A percentile compares a stretch with the other conserved stretches of the same genome.
Evolutionary conservation across 1,140 invertebrate genomes (phyloP).

Genomic region (Ooceraea biroi): DNA sequence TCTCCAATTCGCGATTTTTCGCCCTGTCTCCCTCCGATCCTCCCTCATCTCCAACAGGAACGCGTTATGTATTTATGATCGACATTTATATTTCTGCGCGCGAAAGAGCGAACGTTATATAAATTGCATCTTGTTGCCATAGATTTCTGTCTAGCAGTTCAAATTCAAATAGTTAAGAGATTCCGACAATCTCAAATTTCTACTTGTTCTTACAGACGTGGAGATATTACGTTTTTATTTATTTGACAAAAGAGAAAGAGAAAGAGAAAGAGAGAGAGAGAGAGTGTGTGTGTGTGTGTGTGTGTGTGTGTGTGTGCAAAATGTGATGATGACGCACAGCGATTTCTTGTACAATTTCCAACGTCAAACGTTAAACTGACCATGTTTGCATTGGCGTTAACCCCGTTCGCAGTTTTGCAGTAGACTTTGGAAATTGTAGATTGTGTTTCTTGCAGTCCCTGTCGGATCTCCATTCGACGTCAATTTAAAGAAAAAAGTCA

Average conservation of each 20-base stretch:
- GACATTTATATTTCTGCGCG: conserved; percentile 41
- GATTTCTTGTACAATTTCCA: neutral
- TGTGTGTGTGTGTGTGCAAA: too few species aligned
- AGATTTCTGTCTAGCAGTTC: neutral
- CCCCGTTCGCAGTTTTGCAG: neutral
- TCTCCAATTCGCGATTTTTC: conserved; percentile 60
- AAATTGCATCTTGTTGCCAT: neutral
- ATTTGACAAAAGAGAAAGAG: neutral
- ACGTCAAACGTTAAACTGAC: neutral
- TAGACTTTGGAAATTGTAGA: neutral
- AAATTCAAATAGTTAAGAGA: neutral
- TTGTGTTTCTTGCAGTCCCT: too few species aligned
- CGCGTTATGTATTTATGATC: conserved; percentile 40
- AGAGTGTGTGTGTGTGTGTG: too few species aligned
- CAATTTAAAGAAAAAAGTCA: neutral
- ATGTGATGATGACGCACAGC: neutral
- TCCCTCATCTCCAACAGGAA: neutral
- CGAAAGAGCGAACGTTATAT: conserved; percentile 10
- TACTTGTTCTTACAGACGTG: neutral
- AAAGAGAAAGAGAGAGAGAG: too few species aligned
- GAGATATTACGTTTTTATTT: neutral
- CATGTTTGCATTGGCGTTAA: neutral
- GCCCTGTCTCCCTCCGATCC: neutral
- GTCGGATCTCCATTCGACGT: neutral
- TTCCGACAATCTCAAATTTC: neutral